Conservation (phyloP, 2,113 vertebrate species). For the Xenus cinereus region DNA sequence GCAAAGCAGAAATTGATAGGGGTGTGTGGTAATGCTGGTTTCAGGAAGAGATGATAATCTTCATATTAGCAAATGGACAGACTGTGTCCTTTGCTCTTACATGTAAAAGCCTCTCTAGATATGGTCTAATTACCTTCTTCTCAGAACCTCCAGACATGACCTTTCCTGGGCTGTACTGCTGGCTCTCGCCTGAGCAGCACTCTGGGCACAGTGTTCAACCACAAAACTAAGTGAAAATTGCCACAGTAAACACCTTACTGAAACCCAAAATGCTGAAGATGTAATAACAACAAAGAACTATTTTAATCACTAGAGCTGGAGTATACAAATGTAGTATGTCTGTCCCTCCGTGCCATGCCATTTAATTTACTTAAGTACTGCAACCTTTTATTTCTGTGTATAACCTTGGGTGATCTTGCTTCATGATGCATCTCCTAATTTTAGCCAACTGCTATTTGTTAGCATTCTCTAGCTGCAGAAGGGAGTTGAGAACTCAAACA, state of each 20-base stretch:
- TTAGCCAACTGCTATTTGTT: background rate
- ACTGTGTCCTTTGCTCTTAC: background rate
- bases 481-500: background rate
- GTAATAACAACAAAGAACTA: background rate
- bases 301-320: background rate
- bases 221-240: background rate
- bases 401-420: background rate
- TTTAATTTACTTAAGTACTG: background rate
- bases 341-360: no score
- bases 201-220: background rate
- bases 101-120: background rate
- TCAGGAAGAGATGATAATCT: rapidly evolving
- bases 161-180: background rate
- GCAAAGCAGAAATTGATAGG: background rate
- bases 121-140: background rate
- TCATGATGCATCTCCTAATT: background rate
- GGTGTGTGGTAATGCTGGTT: background rate
- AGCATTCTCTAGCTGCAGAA: background rate
- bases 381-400: background rate
- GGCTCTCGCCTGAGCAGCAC: background rate
- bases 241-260: background rate
- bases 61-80: background rate
- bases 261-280: background rate
- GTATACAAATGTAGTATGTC: background rate
- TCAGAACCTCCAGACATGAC: background rate